These are phyloP conservation scores for Lepidochrysops patricia DNA, from an alignment of 2,888 invertebrate species.

Conservation along the genomic window DNA sequence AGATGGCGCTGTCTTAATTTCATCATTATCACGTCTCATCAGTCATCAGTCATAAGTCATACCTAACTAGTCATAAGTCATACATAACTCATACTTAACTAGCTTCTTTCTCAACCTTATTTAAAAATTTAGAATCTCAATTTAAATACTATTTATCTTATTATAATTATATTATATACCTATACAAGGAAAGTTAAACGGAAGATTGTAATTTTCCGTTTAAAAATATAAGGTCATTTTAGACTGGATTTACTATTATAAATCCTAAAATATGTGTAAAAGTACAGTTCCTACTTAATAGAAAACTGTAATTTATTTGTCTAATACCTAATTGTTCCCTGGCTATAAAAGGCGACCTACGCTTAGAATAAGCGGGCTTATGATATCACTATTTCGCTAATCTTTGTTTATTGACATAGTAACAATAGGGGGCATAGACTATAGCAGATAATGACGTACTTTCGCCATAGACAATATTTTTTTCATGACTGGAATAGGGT, in stretches of 20 bases:
- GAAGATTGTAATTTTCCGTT: too few relatives aligned
- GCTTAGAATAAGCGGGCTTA: conserved; percentile 17
- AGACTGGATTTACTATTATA: not conserved
- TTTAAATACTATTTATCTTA: too few relatives aligned
- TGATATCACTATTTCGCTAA: conserved; percentile 38
- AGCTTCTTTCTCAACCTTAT: too few relatives aligned
- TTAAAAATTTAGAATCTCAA: too few relatives aligned
- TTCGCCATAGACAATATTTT: conserved; percentile 26
- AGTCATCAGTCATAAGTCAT: too few relatives aligned
- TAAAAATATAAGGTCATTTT: too few relatives aligned
- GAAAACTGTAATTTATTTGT: not conserved
- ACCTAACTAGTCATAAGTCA: too few relatives aligned
- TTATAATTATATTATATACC: too few relatives aligned
- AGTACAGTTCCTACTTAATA: not conserved
- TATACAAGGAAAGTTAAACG: too few relatives aligned
- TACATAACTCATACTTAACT: too few relatives aligned
- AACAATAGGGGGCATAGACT: conserved; percentile 32
- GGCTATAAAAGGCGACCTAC: not conserved
- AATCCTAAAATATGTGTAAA: not conserved
- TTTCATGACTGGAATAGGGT: conserved; percentile 40
- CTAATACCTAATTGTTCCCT: not conserved
- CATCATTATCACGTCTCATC: too few relatives aligned
- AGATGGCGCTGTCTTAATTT: too few relatives aligned
- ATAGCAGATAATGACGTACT: conserved; percentile 39
- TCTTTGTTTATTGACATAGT: conserved; percentile 54